Percentiles rank a stretch among this genome's conserved stretches.
These are phyloP conservation scores for Hippocampus barbouri DNA, from an alignment of 2,113 vertebrate genomes.

Conservation along the genomic window DNA sequence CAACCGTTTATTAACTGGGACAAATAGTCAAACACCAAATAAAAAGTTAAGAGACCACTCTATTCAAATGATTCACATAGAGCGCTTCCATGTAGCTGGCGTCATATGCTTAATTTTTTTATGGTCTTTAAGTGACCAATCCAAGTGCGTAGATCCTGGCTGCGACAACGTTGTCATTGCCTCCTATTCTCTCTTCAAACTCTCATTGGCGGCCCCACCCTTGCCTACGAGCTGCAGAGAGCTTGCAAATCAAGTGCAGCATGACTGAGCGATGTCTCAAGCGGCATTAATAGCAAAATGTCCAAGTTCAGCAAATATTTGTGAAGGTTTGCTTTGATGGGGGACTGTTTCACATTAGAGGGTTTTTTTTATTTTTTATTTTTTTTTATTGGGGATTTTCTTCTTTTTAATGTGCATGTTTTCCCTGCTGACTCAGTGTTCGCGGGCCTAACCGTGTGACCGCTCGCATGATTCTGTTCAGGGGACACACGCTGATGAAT, in stretches of 20 bases:
- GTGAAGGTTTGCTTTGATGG: conserved; percentile 64
- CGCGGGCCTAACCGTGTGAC: conserved; percentile 53
- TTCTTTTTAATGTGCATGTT: conserved; percentile 68
- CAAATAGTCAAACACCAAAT: too few relatives aligned
- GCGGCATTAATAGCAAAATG: conserved; percentile 70
- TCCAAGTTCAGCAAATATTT: conserved; percentile 69
- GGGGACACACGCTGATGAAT: conserved; percentile 32
- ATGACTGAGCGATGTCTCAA: conserved; percentile 57
- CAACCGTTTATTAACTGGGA: too few relatives aligned
- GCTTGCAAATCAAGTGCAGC: conserved; percentile 60
- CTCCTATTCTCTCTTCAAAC: conserved; percentile 32
- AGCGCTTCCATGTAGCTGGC: too few relatives aligned
- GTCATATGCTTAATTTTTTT: too few relatives aligned
- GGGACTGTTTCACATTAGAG: conserved; percentile 68
- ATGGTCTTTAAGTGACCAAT: neutral
- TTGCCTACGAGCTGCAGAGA: conserved; percentile 48
- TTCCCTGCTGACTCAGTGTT: conserved; percentile 65
- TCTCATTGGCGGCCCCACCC: conserved; percentile 58
- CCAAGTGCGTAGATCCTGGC: neutral
- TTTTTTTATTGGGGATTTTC: conserved; percentile 67
- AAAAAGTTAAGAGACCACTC: too few relatives aligned
- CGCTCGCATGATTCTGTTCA: conserved; percentile 25
- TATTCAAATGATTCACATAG: too few relatives aligned
- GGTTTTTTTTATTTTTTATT: conserved; percentile 16
- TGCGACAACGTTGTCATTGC: neutral